A percentile compares a stretch with the other conserved stretches of the same genome.
These are phyloP conservation scores for Aleiodes sp. DNA, from an alignment of 1,140 invertebrate species.

Conservation along the genomic window DNA sequence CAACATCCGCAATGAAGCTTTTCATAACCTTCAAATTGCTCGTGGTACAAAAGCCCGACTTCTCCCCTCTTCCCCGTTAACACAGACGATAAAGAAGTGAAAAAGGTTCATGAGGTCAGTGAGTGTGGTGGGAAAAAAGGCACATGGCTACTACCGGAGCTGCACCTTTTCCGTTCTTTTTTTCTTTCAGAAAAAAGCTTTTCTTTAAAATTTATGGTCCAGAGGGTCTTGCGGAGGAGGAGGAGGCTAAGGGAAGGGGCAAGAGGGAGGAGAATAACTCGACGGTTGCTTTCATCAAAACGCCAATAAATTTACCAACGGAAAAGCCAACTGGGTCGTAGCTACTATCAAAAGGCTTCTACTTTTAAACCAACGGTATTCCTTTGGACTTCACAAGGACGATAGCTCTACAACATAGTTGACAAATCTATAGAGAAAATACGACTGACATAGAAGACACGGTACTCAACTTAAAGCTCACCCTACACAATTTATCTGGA, in stretches of 20 bases:
- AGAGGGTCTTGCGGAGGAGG: not conserved
- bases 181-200: conserved; percentile 13
- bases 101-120: not conserved
- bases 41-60: too few species aligned
- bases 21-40: too few species aligned
- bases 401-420: not conserved
- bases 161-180: too few species aligned
- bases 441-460: conserved; percentile 8
- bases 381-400: not conserved
- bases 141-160: not conserved
- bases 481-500: conserved; percentile 38
- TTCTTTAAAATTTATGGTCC: conserved; percentile 35
- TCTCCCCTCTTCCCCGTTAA: too few species aligned
- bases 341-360: conserved; percentile 41
- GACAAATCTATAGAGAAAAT: conserved; percentile 8
- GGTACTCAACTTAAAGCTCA: conserved; percentile 32
- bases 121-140: conserved; percentile 13
- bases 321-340: conserved; percentile 18
- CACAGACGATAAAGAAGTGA: not conserved
- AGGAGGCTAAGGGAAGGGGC: conserved; percentile 3
- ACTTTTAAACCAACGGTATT: not conserved
- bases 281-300: conserved; percentile 39
- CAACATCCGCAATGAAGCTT: too few species aligned
- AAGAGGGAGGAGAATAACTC: conserved; percentile 27
- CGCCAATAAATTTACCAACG: conserved; percentile 41